Base-by-base conservation (phyloP, 92 coral and sea anemone genomes). In the Hydrozoanthus gracilis region DNA sequence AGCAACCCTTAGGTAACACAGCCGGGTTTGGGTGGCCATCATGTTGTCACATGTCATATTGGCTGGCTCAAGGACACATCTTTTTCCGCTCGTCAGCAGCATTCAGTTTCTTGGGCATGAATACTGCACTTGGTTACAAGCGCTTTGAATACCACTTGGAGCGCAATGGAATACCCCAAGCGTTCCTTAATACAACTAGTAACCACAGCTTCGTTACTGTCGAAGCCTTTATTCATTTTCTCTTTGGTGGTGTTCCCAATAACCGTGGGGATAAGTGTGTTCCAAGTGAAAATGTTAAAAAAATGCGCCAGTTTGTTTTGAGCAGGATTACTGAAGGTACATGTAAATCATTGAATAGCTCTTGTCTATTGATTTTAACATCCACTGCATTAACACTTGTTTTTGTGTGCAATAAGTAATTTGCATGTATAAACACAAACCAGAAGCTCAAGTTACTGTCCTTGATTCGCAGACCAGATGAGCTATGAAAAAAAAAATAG, bases 1-100 rank as follows among this genome's bases (percentile, higher is more conserved):
- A 79, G 56, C 84, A 62, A 60, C 84, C 84, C 8, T 14, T 79
- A 65, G 84, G 84, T 61, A 79, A 79, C 84, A 79, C 84, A 6
- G 71, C 84, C n/a, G 84, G 84, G 45, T 79, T 79, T 47, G 84
- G 84, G 58, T 79, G 84, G 84, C 84, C 84, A 0, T 62, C 84
- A 15, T 79, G 84, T 79, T 79, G 84, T 62, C 84, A 79, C 84
- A 79, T 79, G 73, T 65, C 84, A 45, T 79, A 79, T 79, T 79
- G 84, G 84, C 58, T 79, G 84, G 84, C 72, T 16, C 51, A 79
- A 47, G 84, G 84, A 62, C 55, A 65, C 56, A 79, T 56, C 56
- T 79, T 79, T 65, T 56, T 79, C 44, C 84, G 84, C 64, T 79
- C 84, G 45, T 56, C 84, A 35, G 56, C 54, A 45, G 84, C 84